Percentiles rank a stretch among this genome's conserved stretches.
phyloP scores from a whole-genome alignment of 2,113 vertebrate species.

The Cichladusa arquata region DNA sequence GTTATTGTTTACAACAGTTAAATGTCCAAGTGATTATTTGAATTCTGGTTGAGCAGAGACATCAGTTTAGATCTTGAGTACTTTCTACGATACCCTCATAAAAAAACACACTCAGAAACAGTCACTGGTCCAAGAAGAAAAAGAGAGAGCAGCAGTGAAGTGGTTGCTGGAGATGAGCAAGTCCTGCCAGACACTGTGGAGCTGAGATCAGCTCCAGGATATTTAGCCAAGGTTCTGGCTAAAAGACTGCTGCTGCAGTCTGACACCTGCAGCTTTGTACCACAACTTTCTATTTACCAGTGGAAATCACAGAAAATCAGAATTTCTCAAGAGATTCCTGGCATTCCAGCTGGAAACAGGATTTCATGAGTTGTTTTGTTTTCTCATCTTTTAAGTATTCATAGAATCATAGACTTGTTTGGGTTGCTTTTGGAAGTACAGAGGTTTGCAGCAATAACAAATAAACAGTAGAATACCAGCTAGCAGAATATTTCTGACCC shows the following conservation, averaged over 20 bases:
- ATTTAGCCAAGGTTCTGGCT: neutral
- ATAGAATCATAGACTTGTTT: neutral
- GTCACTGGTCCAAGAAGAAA: neutral
- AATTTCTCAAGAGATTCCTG: neutral
- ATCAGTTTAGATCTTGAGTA: neutral
- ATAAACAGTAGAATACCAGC: neutral
- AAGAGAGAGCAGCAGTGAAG: neutral
- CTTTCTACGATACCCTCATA: neutral
- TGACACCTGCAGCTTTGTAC: neutral
- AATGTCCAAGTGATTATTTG: neutral
- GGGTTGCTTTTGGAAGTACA: neutral
- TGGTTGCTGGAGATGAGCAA: neutral
- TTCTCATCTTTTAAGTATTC: neutral
- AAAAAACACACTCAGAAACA: neutral
- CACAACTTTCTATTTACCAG: neutral
- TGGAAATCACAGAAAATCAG: neutral
- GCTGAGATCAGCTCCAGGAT: neutral
- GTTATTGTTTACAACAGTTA: neutral
- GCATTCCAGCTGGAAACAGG: neutral
- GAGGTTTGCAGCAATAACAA: neutral
- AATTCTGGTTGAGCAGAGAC: neutral
- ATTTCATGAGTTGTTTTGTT: rapidly evolving
- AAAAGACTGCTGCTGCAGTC: neutral
- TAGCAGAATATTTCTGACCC: neutral
- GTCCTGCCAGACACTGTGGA: neutral